Evolutionary conservation across 53 echinoderm and acorn worm genomes (phyloP).

Genomic region (Echinometra lucunter): DNA sequence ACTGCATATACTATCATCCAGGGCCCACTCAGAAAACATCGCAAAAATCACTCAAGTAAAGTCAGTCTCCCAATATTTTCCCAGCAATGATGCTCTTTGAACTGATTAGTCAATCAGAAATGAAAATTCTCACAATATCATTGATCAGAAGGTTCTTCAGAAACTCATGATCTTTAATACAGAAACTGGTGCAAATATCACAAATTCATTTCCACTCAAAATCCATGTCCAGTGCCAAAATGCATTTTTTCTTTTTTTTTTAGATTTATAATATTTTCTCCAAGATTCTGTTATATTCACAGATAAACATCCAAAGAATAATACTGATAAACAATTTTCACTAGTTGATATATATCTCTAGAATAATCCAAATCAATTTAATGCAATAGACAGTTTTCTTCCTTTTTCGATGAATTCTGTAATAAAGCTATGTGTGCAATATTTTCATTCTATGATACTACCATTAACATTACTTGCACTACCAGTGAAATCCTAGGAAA

Average conservation of each 20-base stretch:
- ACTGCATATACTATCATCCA: constrained; percentile 38
- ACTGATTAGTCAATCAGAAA: neutral
- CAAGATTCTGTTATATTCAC: too few species aligned
- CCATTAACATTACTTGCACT: neutral
- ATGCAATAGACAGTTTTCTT: neutral
- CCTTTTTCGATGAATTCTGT: neutral
- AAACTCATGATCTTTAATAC: neutral
- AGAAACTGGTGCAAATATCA: neutral
- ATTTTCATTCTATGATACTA: neutral
- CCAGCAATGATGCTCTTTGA: neutral
- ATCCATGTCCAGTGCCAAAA: neutral
- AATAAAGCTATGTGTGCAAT: neutral
- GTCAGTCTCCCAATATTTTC: neutral
- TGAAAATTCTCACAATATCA: neutral
- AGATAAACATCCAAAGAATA: neutral
- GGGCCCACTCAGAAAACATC: constrained; percentile 37
- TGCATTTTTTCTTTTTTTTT: too few species aligned
- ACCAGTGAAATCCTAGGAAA: neutral
- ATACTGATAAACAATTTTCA: neutral
- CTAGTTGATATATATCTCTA: neutral
- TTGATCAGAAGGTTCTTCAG: neutral
- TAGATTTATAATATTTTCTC: too few species aligned
- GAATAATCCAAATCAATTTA: neutral
- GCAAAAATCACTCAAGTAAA: neutral
- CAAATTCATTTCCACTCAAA: neutral